These are phyloP conservation scores for Heterocephalus glaber DNA, from an alignment of 2,113 vertebrate genomes.

Conservation along the genomic window DNA sequence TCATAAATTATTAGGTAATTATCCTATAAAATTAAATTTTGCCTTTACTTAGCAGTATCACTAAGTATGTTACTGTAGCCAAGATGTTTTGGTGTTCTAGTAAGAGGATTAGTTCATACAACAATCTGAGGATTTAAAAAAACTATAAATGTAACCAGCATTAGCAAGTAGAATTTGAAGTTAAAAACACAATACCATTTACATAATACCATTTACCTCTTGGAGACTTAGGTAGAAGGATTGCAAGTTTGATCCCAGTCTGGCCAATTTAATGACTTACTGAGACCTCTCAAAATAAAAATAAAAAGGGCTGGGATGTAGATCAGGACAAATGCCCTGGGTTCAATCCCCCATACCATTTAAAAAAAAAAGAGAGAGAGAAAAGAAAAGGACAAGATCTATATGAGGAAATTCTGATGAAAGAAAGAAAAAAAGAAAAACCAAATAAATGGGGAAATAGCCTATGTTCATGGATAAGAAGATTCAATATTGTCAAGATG, in stretches of 20 bases:
- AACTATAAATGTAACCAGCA: background rate
- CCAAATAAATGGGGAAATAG: background rate
- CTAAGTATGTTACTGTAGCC: background rate
- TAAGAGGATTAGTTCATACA: background rate
- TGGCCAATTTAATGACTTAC: background rate
- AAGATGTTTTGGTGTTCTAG: slow-evolving; percentile 20
- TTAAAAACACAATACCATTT: background rate
- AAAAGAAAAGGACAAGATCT: background rate
- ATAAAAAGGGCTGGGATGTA: background rate
- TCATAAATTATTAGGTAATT: background rate
- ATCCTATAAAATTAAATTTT: slow-evolving; percentile 2
- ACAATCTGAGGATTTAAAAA: slow-evolving; percentile 26
- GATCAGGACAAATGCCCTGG: background rate
- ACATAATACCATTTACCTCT: background rate
- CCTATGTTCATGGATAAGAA: background rate
- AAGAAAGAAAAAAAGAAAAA: background rate
- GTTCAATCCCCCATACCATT: background rate
- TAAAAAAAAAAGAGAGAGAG: background rate
- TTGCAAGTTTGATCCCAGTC: background rate
- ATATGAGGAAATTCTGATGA: background rate
- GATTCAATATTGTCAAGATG: background rate
- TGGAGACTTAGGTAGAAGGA: background rate
- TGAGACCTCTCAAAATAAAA: background rate
- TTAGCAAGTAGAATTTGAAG: background rate
- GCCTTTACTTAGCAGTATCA: background rate